phyloP scores from a whole-genome alignment of 2,113 vertebrate species.

The Gobiocypris rarus region DNA sequence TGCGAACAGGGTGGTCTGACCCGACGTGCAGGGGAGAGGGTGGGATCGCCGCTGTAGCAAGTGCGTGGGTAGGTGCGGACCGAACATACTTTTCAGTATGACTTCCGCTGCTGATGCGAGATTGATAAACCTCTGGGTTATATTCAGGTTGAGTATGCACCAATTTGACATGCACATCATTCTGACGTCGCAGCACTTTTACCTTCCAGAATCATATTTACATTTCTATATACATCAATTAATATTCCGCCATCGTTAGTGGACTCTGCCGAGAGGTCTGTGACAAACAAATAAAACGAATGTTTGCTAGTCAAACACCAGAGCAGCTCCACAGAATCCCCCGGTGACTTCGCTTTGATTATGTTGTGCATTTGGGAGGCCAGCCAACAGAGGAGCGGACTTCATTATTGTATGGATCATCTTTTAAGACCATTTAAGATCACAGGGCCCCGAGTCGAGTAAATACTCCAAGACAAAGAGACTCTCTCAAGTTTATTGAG shows the following conservation, averaged over 20 bases:
- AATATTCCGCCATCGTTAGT: conserved; percentile 48
- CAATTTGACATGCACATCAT: conserved; percentile 8
- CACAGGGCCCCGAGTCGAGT: conserved; percentile 66
- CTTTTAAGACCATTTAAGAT: conserved; percentile 81
- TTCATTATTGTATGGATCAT: conserved; percentile 84
- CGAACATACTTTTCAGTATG: background rate
- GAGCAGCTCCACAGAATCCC: conserved; percentile 54
- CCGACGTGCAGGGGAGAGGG: conserved; percentile 3
- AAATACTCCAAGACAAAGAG: conserved; percentile 59
- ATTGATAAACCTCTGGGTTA: conserved; percentile 9
- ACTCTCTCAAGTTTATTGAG: conserved; percentile 72
- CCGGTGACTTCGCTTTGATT: conserved; percentile 67
- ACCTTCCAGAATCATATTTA: conserved; percentile 40
- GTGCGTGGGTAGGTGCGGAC: background rate
- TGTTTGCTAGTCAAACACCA: conserved; percentile 65
- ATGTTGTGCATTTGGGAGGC: conserved; percentile 67
- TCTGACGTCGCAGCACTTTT: conserved; percentile 20
- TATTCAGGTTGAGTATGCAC: background rate
- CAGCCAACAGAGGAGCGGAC: conserved; percentile 67
- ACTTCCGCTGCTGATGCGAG: background rate
- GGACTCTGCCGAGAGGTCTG: conserved; percentile 26
- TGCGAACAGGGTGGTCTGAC: conserved; percentile 87
- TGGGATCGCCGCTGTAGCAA: background rate
- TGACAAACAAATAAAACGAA: conserved; percentile 50
- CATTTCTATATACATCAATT: conserved; percentile 46